A percentile compares a stretch with the other conserved stretches of the same genome.
Conservation (phyloP, 2,888 invertebrate genomes). For the Eustalomyia histrio region DNA sequence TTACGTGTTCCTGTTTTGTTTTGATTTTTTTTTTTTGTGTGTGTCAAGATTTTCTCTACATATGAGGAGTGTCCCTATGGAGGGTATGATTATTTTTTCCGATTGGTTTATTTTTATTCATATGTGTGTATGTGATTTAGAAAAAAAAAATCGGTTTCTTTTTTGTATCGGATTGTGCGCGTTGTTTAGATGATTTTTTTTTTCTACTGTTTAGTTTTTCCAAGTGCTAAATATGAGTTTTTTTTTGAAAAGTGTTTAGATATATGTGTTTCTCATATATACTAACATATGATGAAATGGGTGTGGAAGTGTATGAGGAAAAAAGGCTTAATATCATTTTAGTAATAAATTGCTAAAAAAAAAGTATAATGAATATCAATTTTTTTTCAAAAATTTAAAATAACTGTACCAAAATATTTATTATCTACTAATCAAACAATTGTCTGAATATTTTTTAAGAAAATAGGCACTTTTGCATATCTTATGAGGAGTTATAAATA, state of each 20-base stretch:
- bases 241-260: constrained; percentile 36
- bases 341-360: not conserved
- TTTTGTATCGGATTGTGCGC: constrained; percentile 63
- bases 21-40: not conserved
- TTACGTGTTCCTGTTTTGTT: not conserved
- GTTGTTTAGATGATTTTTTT: constrained; percentile 60
- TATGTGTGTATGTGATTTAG: constrained; percentile 57
- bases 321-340: not conserved
- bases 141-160: constrained; percentile 35
- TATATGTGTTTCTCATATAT: constrained; percentile 1
- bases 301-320: not conserved
- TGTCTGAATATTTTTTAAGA: no score
- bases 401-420: not conserved
- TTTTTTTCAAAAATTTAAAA: not conserved
- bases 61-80: constrained; percentile 61
- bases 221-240: constrained; percentile 23
- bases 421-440: no score
- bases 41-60: constrained; percentile 34
- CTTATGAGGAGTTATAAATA: no score
- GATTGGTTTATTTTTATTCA: constrained; percentile 62
- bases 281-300: constrained; percentile 11
- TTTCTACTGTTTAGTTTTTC: constrained; percentile 55
- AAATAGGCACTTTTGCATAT: no score
- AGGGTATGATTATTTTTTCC: constrained; percentile 58
- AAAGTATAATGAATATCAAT: not conserved